phyloP scores from a whole-genome alignment of 2,888 invertebrate species.

The Drosophila recens region DNA sequence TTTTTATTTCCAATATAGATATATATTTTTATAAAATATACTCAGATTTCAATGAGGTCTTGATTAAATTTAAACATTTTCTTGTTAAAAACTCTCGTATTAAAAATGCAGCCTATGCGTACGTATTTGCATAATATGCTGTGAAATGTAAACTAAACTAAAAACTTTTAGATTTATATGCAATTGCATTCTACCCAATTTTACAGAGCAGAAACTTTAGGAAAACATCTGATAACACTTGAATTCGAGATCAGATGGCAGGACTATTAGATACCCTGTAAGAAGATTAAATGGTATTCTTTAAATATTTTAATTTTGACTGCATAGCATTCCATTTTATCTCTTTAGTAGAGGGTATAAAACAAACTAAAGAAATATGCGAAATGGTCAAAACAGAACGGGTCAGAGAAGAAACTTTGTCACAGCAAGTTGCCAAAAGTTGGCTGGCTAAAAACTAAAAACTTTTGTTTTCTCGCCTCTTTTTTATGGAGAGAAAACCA shows the following conservation, averaged over 20 bases:
- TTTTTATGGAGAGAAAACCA: constrained; percentile 68
- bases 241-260: not conserved
- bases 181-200: constrained; percentile 66
- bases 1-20: not conserved
- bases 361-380: constrained; percentile 21
- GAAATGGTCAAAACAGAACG: constrained; percentile 41
- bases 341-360: not conserved
- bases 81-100: not conserved
- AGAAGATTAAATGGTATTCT: not conserved
- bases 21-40: not conserved
- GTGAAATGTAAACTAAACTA: constrained; percentile 35
- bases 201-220: constrained; percentile 56
- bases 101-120: constrained; percentile 24
- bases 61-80: not conserved
- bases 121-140: constrained; percentile 56
- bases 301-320: not conserved
- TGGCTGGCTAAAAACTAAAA: constrained; percentile 64
- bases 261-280: constrained; percentile 18
- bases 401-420: constrained; percentile 54
- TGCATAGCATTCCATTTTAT: not conserved
- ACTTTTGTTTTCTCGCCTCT: constrained; percentile 77
- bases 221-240: constrained; percentile 14
- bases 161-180: constrained; percentile 69
- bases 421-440: constrained; percentile 67
- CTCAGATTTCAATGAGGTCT: constrained; percentile 6